phyloP scores from a whole-genome alignment of 2,113 vertebrate species.

The Shinisaurus crocodilurus region DNA sequence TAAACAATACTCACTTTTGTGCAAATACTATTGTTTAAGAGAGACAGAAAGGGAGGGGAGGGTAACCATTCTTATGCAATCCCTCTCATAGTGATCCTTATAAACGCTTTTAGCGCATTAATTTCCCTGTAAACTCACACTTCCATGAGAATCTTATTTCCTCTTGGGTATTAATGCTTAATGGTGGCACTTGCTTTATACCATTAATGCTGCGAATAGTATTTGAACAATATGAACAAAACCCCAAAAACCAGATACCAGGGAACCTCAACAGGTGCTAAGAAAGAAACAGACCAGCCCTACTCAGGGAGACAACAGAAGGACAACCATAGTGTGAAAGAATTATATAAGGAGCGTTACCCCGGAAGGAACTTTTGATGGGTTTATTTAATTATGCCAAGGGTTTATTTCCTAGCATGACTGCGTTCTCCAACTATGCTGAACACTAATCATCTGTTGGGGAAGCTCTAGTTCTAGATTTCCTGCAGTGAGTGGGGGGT shows the following conservation, averaged over 20 bases:
- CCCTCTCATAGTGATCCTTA: slow-evolving; percentile 31
- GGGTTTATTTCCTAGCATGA: not conserved
- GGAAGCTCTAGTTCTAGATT: too few relatives aligned
- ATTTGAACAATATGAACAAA: not conserved
- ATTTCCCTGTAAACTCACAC: accelerated
- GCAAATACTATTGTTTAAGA: not conserved
- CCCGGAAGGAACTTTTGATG: not conserved
- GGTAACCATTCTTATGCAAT: not conserved
- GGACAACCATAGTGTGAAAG: too few relatives aligned
- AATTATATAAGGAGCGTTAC: not conserved
- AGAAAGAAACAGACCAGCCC: not conserved
- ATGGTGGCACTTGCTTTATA: not conserved
- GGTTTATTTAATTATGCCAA: not conserved
- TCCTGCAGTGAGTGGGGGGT: too few relatives aligned
- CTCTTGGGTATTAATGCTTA: not conserved
- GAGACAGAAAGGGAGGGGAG: not conserved
- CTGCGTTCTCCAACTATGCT: not conserved
- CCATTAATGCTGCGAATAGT: not conserved
- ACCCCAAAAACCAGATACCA: not conserved
- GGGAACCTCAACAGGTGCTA: not conserved
- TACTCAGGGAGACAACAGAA: not conserved
- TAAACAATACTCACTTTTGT: slow-evolving; percentile 28
- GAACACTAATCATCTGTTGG: not conserved
- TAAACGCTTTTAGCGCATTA: not conserved
- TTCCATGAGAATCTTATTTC: slow-evolving; percentile 9